Evolutionary conservation across 2,888 invertebrate species (phyloP), one percentile per base, ranked within the genome.

Genomic region (Allygus modestus): DNA sequence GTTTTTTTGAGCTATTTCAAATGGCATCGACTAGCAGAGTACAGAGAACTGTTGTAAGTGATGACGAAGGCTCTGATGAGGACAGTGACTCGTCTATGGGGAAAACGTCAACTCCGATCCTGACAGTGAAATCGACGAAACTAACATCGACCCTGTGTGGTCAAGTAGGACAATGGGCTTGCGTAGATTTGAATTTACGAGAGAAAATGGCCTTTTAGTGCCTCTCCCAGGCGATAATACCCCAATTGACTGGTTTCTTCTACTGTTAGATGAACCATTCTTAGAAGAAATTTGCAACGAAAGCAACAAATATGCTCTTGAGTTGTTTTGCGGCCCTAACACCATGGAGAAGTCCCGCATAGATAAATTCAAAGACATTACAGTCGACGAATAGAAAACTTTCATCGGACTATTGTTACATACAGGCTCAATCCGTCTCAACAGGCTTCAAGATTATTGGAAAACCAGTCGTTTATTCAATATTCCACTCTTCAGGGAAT

Each of bases 121-220:
- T 2, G 65, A 65, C 11, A 15, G 23, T 9, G 65, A 20, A 65
- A 65, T 65, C 1, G 65, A 65, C 31, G 65, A 28, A 20, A 11
- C 65, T 20, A 11, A 9, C 2, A 4, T 65, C 28, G 17, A 65
- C 15, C 65, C 65, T 9, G 2, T n/a, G 17, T 65, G 65, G 65
- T 65, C 20, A 9, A 65, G 17, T 65, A 11, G 9, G 2, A 65
- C 65, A 15, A 1, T 65, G 17, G 65, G 65, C 26, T 17, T 20
- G 1, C 65, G 23, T 17, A 15, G 65, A 20, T 65, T 65, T 2
- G 65, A 65, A 9, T 65, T 20, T 20, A 65, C 23, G 15, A 65
- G 17, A 65, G 65, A 65, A 28, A 65, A 65, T 65, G n/a, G n/a
- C 1, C 65, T 65, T 65, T 65, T 31, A 15, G 65, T 65, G 65